phyloP scores from a whole-genome alignment of 2,797 vertebrate genomes.

The Sebastes steindachneri region DNA sequence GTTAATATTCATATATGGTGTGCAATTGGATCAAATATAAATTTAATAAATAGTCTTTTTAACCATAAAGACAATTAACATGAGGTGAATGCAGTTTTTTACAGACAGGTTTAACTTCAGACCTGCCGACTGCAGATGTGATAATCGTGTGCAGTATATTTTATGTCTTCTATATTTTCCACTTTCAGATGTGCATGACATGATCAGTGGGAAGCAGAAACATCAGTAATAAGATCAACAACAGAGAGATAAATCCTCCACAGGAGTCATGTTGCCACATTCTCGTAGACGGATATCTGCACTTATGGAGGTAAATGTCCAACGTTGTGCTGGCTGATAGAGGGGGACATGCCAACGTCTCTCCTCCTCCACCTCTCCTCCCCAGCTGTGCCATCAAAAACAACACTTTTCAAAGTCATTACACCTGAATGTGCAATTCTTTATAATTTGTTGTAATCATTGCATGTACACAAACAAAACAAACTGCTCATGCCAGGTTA shows the following conservation, averaged over 20 bases:
- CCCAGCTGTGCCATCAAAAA: background rate
- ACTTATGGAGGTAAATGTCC: background rate
- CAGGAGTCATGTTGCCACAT: background rate
- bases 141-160: too few relatives aligned
- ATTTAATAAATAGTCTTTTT: background rate
- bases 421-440: too few relatives aligned
- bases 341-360: background rate
- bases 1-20: background rate
- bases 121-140: too few relatives aligned
- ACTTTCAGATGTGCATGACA: background rate
- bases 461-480: too few relatives aligned
- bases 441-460: too few relatives aligned
- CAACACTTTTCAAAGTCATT: background rate
- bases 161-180: background rate
- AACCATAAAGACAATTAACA: background rate
- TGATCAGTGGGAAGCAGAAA: background rate
- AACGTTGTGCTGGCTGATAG: background rate
- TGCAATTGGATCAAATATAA: background rate
- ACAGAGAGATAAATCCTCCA: too few relatives aligned
- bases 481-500: too few relatives aligned
- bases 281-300: background rate
- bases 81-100: too few relatives aligned
- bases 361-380: background rate
- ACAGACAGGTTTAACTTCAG: too few relatives aligned
- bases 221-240: background rate